Percentiles rank a stretch among this genome's conserved stretches.
Conservation (phyloP, 1,140 invertebrate genomes). For the Atta colombica region DNA sequence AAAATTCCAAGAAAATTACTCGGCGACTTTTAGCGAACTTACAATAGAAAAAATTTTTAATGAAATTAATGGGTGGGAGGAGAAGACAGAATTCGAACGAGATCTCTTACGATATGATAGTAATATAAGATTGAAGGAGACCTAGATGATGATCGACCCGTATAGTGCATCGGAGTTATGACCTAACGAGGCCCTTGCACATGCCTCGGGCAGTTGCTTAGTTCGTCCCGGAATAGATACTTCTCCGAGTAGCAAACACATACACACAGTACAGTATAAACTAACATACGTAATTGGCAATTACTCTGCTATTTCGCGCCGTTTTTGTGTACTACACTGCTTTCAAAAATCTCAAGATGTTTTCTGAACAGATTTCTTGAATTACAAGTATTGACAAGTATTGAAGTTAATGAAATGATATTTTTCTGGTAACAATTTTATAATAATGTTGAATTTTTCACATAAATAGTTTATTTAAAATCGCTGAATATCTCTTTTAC, state of each 20-base stretch:
- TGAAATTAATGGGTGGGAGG: background rate
- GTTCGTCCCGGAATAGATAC: slow-evolving; percentile 42
- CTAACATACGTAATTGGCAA: slow-evolving; percentile 40
- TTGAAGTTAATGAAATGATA: background rate
- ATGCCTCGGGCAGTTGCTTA: slow-evolving; percentile 47
- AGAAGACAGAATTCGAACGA: background rate
- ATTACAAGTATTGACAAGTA: too few relatives aligned
- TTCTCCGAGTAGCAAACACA: slow-evolving; percentile 26
- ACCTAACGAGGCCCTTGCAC: slow-evolving; percentile 44
- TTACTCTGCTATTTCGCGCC: slow-evolving; percentile 35
- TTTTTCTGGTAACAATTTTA: background rate
- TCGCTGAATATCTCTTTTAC: background rate
- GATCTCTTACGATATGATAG: background rate
- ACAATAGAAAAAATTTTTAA: background rate
- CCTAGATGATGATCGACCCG: slow-evolving; percentile 28
- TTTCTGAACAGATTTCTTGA: slow-evolving; percentile 10
- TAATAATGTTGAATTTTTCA: background rate
- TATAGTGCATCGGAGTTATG: slow-evolving; percentile 24
- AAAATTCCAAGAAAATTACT: background rate
- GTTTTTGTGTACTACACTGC: background rate
- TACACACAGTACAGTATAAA: background rate
- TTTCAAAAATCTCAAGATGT: slow-evolving; percentile 7
- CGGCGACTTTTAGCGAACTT: background rate
- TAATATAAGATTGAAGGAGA: slow-evolving; percentile 33
- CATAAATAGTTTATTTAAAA: background rate